Conservation (phyloP, 1,140 invertebrate genomes). For the Bombus haemorrhoidalis region DNA sequence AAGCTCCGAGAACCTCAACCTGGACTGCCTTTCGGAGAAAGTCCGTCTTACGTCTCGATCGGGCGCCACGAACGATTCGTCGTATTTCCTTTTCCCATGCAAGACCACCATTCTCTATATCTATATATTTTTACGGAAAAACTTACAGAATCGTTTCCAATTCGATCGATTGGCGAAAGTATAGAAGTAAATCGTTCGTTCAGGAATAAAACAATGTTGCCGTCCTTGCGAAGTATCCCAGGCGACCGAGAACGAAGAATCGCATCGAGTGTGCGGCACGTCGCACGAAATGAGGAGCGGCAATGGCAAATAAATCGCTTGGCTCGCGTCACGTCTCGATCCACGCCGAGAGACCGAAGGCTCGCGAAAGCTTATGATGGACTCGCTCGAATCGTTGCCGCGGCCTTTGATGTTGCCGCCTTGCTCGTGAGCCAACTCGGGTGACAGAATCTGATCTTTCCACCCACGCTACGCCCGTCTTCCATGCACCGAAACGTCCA, state of each 20-base stretch:
- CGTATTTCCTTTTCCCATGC: too few relatives aligned
- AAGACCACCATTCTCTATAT: too few relatives aligned
- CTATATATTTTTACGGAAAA: too few relatives aligned
- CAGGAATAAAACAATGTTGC: neutral
- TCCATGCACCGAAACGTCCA: neutral
- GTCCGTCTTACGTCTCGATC: neutral
- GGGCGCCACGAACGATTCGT: too few relatives aligned
- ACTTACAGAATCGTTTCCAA: neutral
- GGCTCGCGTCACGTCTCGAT: conserved; percentile 81
- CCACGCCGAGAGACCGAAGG: conserved; percentile 58
- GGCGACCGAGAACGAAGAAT: conserved; percentile 8
- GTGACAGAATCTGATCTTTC: conserved; percentile 61
- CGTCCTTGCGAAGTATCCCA: neutral
- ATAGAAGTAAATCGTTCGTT: neutral
- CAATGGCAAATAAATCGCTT: conserved; percentile 83
- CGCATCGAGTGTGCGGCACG: conserved; percentile 70
- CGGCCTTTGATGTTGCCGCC: conserved; percentile 64
- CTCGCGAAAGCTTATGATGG: conserved; percentile 75
- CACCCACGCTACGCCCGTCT: conserved; percentile 40
- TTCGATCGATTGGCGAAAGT: neutral
- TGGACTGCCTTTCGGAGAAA: neutral
- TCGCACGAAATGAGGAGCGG: conserved; percentile 81
- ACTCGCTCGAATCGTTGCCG: conserved; percentile 66
- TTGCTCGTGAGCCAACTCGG: conserved; percentile 17
- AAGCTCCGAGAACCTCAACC: conserved; percentile 20